Evolutionary conservation across 2,797 vertebrate species (phyloP).

Genomic region (Anguilla pacifica): DNA sequence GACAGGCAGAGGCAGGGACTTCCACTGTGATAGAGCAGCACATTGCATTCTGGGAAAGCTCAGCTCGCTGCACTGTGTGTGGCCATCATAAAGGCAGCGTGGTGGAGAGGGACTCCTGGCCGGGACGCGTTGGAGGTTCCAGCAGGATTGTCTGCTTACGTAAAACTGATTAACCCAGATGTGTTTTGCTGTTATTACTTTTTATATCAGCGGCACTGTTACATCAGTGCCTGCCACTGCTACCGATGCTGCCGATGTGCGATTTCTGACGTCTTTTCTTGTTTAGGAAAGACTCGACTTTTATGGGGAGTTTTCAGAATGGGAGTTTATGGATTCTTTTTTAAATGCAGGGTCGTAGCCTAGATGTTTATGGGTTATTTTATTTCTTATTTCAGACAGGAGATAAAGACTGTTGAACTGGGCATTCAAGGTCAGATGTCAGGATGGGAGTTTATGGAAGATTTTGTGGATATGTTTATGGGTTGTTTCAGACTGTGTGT

Average conservation of each 20-base stretch:
- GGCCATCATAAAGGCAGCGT: background rate
- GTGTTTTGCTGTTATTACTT: background rate
- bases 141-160: background rate
- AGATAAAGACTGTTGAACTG: background rate
- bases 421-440: background rate
- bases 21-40: background rate
- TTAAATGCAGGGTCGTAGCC: background rate
- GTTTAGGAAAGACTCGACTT: background rate
- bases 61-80: background rate
- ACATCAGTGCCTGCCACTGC: background rate
- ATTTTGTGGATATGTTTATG: background rate
- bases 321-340: background rate
- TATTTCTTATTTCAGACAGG: background rate
- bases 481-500: no score
- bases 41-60: background rate
- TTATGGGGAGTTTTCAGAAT: background rate
- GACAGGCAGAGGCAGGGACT: background rate
- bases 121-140: background rate
- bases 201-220: background rate
- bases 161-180: slow-evolving; percentile 11
- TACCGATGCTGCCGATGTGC: background rate
- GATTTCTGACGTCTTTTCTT: background rate
- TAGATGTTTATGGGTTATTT: background rate
- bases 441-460: background rate
- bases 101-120: background rate